A percentile compares a stretch with the other conserved stretches of the same genome.
Conservation (phyloP, 2,797 vertebrate genomes). For the Myotis findleyi region DNA sequence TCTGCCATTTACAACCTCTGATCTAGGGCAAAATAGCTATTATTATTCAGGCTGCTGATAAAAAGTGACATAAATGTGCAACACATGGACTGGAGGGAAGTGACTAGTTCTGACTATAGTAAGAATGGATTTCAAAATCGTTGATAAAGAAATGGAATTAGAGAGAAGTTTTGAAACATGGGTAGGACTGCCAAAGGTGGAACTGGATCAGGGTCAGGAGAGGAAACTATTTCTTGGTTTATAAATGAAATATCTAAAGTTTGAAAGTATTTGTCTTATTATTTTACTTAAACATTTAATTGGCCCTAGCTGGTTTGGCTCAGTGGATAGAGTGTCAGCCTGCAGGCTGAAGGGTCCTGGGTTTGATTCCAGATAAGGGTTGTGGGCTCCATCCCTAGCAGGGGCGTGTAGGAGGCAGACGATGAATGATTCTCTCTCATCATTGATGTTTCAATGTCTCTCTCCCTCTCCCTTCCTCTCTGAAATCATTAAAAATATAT, state of each 20-base stretch:
- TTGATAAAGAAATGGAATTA: constrained; percentile 10
- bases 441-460: no score
- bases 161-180: neutral
- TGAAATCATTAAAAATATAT: no score
- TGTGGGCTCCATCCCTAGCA: no score
- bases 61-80: neutral
- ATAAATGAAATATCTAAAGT: constrained; percentile 18
- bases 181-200: neutral
- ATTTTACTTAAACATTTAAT: neutral
- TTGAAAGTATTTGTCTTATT: constrained; percentile 1
- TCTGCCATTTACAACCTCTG: neutral
- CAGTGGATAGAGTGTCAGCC: no score
- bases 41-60: neutral
- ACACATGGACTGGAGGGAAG: neutral
- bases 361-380: no score
- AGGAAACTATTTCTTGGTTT: neutral
- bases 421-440: no score
- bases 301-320: no score
- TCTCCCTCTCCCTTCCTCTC: no score
- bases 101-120: neutral
- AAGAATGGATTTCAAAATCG: neutral
- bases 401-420: no score
- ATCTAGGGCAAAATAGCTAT: neutral
- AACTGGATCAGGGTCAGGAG: neutral
- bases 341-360: no score